Evolutionary conservation across 2,113 vertebrate genomes (phyloP), one percentile per base, ranked within the genome.

Genomic region (Cariama cristata): DNA sequence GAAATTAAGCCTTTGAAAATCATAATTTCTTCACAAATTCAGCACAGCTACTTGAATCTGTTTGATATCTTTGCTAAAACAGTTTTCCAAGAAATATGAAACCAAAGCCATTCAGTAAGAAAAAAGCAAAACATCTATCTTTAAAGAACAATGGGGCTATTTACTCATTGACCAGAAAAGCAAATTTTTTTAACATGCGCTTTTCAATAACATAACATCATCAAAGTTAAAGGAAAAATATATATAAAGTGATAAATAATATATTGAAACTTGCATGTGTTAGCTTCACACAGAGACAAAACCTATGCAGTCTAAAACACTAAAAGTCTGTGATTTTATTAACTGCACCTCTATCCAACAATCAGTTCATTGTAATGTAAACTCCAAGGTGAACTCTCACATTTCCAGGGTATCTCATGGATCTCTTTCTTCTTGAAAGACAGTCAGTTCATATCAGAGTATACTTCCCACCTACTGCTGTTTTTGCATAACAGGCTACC

Each of bases 271-370:
- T 52, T 33, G 4, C 10, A 15, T 58, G 5, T 67, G 13, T 79
- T 62, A 89, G 4, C 7, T 84, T 69, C 18, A 35, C 17, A 74
- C 4, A 59, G 19, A 26, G 90, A 28, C 3, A 68, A 86, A 79
- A 22, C 0, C 0, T 35, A 4, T 22, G 18, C 6, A 40, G 9
- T 56, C 12, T 33, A 59, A 80, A 75, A 26, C 8, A 68, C 4
- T 24, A 4, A 14, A 81, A 73, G 11, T 2, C 16, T 49, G 3
- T 74, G 23, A 64, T 24, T 72, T 74, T 38, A 30, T 53, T 56
- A 63, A 32, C 2, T 10, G 59, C 22, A 77, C 8, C 3, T 80
- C 11, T 74, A 32, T 69, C 19, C 8, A 74, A 27, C 11, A 66
- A 17, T 56, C 15, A 23, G 4, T 30, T 84, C 20, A 49, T 21